These are phyloP conservation scores for Cephalotes varians DNA, from an alignment of 2,888 invertebrate species.

Conservation along the genomic window DNA sequence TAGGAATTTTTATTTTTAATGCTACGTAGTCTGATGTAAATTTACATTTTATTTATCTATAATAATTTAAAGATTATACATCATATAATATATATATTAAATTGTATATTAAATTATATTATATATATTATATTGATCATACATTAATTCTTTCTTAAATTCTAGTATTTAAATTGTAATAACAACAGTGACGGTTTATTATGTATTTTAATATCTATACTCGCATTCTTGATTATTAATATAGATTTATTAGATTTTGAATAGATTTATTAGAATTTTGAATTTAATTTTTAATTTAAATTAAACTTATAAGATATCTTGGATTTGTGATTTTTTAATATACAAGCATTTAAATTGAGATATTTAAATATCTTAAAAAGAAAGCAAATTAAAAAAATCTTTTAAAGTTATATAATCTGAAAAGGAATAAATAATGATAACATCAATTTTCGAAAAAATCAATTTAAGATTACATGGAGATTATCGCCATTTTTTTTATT, in stretches of 20 bases:
- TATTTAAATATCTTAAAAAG: too few species aligned
- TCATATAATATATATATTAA: too few species aligned
- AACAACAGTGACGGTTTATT: not conserved
- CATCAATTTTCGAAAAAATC: too few species aligned
- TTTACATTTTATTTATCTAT: conserved; percentile 8
- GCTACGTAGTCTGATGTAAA: not conserved
- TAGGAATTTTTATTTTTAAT: not conserved
- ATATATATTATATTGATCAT: not conserved
- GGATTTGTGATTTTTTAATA: not conserved
- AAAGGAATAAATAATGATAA: too few species aligned
- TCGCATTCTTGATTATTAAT: not conserved
- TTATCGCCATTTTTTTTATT: too few species aligned
- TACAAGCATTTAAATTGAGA: too few species aligned
- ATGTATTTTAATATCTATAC: not conserved
- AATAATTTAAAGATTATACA: not conserved
- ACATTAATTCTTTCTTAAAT: not conserved
- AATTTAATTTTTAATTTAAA: not conserved
- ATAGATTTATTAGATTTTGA: too few species aligned
- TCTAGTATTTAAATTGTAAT: not conserved
- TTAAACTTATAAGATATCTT: not conserved
- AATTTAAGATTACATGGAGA: too few species aligned
- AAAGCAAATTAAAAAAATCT: too few species aligned
- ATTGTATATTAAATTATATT: not conserved
- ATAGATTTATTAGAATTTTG: too few species aligned
- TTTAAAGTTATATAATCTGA: too few species aligned